These are phyloP conservation scores for Helogale parvula DNA, from an alignment of 2,113 vertebrate species.

Conservation along the genomic window DNA sequence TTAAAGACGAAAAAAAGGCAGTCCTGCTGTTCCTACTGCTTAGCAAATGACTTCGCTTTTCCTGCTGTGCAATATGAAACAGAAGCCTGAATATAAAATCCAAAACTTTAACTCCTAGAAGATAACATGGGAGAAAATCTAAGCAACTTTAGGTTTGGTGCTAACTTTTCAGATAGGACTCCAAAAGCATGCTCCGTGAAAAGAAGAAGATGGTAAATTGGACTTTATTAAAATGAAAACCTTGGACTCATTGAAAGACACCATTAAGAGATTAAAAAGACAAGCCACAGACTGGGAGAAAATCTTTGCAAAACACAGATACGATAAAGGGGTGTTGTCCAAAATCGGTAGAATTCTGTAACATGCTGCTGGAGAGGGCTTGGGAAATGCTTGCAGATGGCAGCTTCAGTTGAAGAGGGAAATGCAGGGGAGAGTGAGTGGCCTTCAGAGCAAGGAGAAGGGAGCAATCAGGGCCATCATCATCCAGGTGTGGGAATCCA, in stretches of 20 bases:
- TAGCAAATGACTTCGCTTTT: neutral
- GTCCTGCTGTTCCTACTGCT: neutral
- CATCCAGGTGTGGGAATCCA: neutral
- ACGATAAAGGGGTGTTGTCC: neutral
- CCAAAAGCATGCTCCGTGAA: neutral
- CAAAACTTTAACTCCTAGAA: neutral
- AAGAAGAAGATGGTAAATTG: neutral
- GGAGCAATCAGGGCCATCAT: accelerated
- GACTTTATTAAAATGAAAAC: slow-evolving; percentile 11
- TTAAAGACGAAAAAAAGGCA: neutral
- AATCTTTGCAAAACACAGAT: neutral
- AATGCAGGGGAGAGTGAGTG: neutral
- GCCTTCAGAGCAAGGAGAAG: neutral
- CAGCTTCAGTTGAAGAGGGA: neutral
- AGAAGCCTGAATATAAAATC: neutral
- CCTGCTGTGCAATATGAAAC: neutral
- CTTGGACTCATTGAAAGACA: neutral
- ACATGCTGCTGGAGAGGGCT: neutral
- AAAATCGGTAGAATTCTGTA: neutral
- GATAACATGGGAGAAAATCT: neutral
- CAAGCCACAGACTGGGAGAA: neutral
- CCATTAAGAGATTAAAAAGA: neutral
- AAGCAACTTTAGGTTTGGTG: neutral
- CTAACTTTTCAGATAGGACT: neutral
- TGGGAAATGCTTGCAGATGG: neutral